Evolutionary conservation across 2,888 invertebrate species (phyloP), one percentile per base, ranked within the genome.

Genomic region (Campoplex nolae): DNA sequence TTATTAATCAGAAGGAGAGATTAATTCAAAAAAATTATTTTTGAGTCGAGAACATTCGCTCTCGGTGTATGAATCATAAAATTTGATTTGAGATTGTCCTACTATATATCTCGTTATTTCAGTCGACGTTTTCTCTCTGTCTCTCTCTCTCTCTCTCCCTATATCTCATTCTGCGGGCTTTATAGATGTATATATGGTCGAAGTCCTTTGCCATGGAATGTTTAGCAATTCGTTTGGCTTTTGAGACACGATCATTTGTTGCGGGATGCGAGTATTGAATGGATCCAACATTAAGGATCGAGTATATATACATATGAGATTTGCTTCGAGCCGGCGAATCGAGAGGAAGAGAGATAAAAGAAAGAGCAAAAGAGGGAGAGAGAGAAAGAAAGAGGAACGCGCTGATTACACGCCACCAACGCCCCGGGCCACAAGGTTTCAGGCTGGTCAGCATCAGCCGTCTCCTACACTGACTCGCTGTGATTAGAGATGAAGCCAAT

Each of bases 341-440:
- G 9, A 68, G 58, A 83, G 48, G 73, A 68, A 62, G 77, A 75
- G 68, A 68, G 74, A 67, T 8, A 32, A 54, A 56, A n/a, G 18
- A 73, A 32, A 75, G 75, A 82, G 56, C 23, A 76, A 78, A 68
- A 80, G 70, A 70, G 79, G 48, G 65, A 84, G 74, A 84, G 88
- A 71, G 70, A 56, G 56, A n/a, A n/a, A n/a, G n/a, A 82, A 74
- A 85, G 88, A 88, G 86, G 86, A 88, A 86, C 90, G 90, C 90
- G 89, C 88, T 93, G 93, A 93, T 93, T 93, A 93, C 90, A 93
- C 90, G 89, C 87, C 90, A 88, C 89, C 88, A 90, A 89, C 90
- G 91, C 90, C 90, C 88, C 87, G 89, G 90, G 90, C 89, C 88
- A 90, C 88, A 73, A 71, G 58, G 79, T 65, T 83, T 48, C 75